phyloP scores from a whole-genome alignment of 2,888 invertebrate genomes.

The Carpatolechia fugitivella region DNA sequence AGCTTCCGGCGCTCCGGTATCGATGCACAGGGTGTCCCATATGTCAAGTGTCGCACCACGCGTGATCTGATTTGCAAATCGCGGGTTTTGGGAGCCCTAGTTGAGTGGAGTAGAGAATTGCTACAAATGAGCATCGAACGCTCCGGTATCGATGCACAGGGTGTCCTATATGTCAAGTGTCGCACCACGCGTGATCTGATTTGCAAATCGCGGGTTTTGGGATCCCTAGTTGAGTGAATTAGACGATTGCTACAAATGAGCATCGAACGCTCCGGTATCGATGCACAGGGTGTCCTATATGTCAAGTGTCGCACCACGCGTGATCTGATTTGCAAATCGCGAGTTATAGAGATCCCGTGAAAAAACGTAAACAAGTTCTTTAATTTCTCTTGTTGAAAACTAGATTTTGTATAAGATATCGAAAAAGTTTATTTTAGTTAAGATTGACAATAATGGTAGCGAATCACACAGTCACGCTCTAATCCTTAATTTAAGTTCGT shows the following conservation, averaged over 20 bases:
- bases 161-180: not conserved
- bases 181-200: not conserved
- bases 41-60: not conserved
- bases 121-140: not conserved
- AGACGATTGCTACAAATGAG: too few relatives aligned
- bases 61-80: constrained; percentile 1
- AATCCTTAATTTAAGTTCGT: too few relatives aligned
- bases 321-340: not conserved
- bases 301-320: constrained; percentile 2
- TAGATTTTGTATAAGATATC: too few relatives aligned
- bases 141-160: not conserved
- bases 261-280: not conserved
- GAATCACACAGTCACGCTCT: too few relatives aligned
- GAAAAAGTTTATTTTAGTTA: too few relatives aligned
- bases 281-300: not conserved
- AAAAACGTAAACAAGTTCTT: too few relatives aligned
- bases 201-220: not conserved
- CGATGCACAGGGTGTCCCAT: not conserved
- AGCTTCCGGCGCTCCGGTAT: not conserved
- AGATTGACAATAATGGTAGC: too few relatives aligned
- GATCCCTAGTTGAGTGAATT: not conserved
- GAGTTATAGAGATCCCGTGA: not conserved
- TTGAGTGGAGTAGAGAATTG: not conserved
- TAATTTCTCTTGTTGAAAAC: too few relatives aligned
- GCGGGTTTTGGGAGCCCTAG: not conserved